Evolutionary conservation across 2,113 vertebrate species (phyloP).

Genomic region (Leptobrachium leishanense): DNA sequence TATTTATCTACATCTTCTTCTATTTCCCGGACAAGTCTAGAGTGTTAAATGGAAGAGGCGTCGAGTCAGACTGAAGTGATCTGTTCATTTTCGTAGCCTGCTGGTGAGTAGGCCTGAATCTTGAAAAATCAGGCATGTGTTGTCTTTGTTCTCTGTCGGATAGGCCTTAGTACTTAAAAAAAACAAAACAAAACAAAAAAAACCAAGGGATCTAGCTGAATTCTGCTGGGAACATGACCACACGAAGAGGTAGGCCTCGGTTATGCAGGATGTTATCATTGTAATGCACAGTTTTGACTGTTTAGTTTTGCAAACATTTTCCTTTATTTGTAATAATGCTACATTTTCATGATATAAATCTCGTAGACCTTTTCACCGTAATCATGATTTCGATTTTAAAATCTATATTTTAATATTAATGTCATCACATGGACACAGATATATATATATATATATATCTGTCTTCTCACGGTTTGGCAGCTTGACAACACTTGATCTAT

Average conservation of each 20-base stretch:
- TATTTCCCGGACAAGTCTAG: not conserved
- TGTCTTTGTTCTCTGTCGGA: constrained; percentile 32
- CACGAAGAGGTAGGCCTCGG: not conserved
- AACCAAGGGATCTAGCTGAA: not conserved
- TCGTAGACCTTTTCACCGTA: too few species aligned
- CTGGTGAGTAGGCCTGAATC: constrained; percentile 23
- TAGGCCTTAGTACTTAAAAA: constrained; percentile 5
- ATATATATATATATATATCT: too few species aligned
- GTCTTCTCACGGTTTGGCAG: too few species aligned
- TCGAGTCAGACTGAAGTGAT: not conserved
- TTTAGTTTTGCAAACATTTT: too few species aligned
- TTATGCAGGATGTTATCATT: too few species aligned
- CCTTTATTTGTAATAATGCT: too few species aligned
- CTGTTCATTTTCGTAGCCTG: not conserved
- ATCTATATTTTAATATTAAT: too few species aligned
- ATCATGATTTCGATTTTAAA: too few species aligned
- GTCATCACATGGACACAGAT: too few species aligned
- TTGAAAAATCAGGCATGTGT: constrained; percentile 15
- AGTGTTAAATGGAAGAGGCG: not conserved
- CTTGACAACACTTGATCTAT: too few species aligned
- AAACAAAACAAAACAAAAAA: not conserved
- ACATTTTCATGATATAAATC: too few species aligned
- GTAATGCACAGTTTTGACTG: too few species aligned
- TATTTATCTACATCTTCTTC: constrained; percentile 22
- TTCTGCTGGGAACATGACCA: not conserved